phyloP scores from a whole-genome alignment of 2,888 invertebrate genomes.

The Ctena decussata region DNA sequence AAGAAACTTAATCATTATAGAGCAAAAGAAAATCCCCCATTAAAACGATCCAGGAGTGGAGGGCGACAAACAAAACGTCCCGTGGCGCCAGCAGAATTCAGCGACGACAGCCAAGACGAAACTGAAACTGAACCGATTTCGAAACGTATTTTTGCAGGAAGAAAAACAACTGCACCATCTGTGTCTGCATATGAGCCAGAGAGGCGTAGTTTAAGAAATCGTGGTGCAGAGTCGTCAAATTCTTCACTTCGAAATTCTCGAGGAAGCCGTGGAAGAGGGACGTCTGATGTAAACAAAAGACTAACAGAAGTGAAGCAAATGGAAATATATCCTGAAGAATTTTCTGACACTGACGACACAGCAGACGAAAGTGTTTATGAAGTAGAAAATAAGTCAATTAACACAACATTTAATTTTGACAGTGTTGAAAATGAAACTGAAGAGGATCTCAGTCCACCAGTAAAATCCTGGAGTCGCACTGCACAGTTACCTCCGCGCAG shows the following conservation, averaged over 20 bases:
- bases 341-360: constrained; percentile 77
- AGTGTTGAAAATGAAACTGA: constrained; percentile 60
- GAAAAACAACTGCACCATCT: constrained; percentile 17
- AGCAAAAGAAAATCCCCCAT: constrained; percentile 70
- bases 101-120: constrained; percentile 70
- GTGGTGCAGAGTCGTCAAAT: constrained; percentile 26
- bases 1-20: constrained; percentile 81
- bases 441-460: constrained; percentile 32
- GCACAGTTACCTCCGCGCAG: not conserved
- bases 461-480: not conserved
- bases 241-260: not conserved
- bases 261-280: not conserved
- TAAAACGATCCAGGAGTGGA: constrained; percentile 46
- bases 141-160: constrained; percentile 34
- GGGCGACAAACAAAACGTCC: constrained; percentile 47
- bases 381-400: constrained; percentile 78
- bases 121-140: constrained; percentile 46
- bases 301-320: constrained; percentile 16
- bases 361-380: constrained; percentile 77
- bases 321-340: constrained; percentile 71
- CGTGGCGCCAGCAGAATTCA: constrained; percentile 59
- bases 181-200: constrained; percentile 1
- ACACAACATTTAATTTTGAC: constrained; percentile 76
- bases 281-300: constrained; percentile 10
- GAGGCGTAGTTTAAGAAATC: constrained; percentile 24